Base-by-base conservation (phyloP, 2,113 vertebrate species). In the Heliornis fulica region DNA sequence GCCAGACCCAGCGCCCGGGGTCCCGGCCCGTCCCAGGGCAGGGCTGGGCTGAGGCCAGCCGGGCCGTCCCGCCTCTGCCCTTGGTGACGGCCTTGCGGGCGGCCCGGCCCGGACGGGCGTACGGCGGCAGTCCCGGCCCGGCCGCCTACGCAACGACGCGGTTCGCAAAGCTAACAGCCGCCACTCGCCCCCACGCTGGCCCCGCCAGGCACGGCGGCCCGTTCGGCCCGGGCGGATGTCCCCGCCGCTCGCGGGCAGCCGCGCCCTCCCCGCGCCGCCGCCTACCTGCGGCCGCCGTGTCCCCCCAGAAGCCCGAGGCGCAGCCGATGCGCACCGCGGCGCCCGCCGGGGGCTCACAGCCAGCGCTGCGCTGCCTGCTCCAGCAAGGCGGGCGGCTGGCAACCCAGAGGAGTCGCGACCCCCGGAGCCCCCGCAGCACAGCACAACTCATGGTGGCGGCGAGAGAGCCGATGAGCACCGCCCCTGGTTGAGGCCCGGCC, bases 261-360 rank as follows among this genome's bases (percentile, higher is more conserved):
- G 38, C 54, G 36, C 32, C 36, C 14, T 8, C 74, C 19, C 74
- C 28, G 5, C 15, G 14, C 59, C 28, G 21, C 14, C 36, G 12
- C 79, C 29, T 97, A 98, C 98, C 98, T 97, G 98, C 95, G 4
- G 96, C 95, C 23, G 98, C 97, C 2, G 98, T 98, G 97, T 99
- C 98, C 32, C 98, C 98, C 98, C 98, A 98, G 95, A 98, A 99
- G 17, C 97, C 98, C 3, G 98, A 98, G 2, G 99, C 98, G 23
- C 98, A 98, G 79, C 98, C 98, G 75, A 98, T 95, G 56, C 98
- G 97, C 32, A 98, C 97, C 2, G 96, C 25, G 13, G 85, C 54
- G 10, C 76, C 25, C 40, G 70, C 74, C 41, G 29, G 60, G 21
- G 77, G 68, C 51, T 61, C 28, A 34, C 84, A 60, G 38, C 17